Evolutionary conservation across 1,140 invertebrate genomes (phyloP).

Genomic region (Rhagoletis pomonella): DNA sequence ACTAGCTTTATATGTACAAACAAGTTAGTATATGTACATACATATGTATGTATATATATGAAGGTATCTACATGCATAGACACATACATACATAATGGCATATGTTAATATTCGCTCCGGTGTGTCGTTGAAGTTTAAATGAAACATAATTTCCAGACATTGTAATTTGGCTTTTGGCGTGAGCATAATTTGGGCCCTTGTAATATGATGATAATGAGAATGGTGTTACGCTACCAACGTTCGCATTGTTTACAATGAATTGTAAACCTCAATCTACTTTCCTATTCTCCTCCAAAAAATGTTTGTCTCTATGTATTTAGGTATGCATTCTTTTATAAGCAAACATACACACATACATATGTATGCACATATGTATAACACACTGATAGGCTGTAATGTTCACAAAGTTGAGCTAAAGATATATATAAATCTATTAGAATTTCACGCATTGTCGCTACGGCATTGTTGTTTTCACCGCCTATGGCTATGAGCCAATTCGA

Average conservation of each 20-base stretch:
- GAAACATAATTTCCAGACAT: constrained; percentile 1
- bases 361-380: no score
- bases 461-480: neutral
- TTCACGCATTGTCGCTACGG: neutral
- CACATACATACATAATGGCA: no score
- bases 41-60: neutral
- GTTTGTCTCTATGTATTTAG: neutral
- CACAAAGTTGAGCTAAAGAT: neutral
- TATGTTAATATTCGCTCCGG: no score
- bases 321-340: neutral
- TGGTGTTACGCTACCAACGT: neutral
- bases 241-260: neutral
- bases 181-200: neutral
- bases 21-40: neutral
- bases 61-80: no score
- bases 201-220: neutral
- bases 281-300: neutral
- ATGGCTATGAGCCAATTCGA: neutral
- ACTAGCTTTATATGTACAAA: neutral
- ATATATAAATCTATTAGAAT: neutral
- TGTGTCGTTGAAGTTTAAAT: no score
- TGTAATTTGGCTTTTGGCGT: neutral
- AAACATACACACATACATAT: neutral
- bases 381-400: neutral
- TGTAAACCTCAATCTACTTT: neutral